Conservation (phyloP, 2,113 vertebrate species). For the Dendropsophus ebraccatus region DNA sequence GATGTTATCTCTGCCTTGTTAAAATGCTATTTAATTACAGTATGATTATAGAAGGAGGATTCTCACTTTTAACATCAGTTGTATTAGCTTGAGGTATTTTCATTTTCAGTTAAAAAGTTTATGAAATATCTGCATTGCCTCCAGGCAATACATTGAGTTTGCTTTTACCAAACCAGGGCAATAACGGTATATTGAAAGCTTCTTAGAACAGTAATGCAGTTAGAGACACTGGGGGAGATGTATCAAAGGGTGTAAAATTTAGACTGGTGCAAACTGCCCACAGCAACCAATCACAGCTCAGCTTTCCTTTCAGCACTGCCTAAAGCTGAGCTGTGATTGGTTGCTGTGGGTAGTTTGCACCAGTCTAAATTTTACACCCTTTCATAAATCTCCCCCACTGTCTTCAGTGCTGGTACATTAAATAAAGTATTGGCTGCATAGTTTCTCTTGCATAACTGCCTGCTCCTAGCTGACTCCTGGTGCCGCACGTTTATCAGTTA, state of each 20-base stretch:
- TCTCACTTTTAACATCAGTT: not conserved
- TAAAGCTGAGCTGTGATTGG: no score
- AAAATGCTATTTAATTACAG: not conserved
- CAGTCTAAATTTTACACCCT: no score
- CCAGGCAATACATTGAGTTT: not conserved
- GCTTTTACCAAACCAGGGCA: not conserved
- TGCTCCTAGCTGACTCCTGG: not conserved
- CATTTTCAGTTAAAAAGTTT: not conserved
- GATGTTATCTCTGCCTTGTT: no score
- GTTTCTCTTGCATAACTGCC: not conserved
- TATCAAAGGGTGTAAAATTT: no score
- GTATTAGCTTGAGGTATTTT: not conserved
- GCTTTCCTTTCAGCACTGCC: no score
- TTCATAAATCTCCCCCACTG: no score
- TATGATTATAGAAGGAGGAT: not conserved
- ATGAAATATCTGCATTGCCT: not conserved
- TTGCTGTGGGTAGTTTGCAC: no score
- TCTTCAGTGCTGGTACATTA: not conserved
- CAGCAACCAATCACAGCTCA: no score
- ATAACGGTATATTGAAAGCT: not conserved
- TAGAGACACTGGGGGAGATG: no score
- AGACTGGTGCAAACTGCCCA: no score
- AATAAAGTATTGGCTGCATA: not conserved
- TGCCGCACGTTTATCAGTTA: not conserved
- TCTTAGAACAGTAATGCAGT: not conserved